A percentile compares a stretch with the other conserved stretches of the same genome.
phyloP scores from a whole-genome alignment of 2,797 vertebrate genomes.

The Brachymystax lenok region DNA sequence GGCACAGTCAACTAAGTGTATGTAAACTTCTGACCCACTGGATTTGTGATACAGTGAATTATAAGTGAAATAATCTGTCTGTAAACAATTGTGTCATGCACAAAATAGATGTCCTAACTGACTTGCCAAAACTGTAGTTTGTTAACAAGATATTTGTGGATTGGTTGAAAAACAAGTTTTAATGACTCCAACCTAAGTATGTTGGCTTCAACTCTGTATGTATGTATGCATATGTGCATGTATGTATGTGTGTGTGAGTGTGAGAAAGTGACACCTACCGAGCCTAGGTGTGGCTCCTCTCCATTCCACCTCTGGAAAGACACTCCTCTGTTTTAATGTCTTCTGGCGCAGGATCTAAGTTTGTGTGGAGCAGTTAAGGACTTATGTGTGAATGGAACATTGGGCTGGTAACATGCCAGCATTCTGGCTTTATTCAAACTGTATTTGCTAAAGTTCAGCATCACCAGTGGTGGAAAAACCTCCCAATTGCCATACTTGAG shows the following conservation, averaged over 20 bases:
- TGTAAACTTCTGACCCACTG: too few relatives aligned
- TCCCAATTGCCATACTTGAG: too few relatives aligned
- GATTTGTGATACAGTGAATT: too few relatives aligned
- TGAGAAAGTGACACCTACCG: background rate
- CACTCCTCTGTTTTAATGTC: background rate
- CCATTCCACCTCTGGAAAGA: constrained; percentile 1
- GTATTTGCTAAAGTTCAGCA: too few relatives aligned
- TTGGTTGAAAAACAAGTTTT: too few relatives aligned
- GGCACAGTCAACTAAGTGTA: too few relatives aligned
- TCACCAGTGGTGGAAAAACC: too few relatives aligned
- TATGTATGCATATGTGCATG: background rate
- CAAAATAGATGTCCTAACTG: too few relatives aligned
- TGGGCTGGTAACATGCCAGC: background rate
- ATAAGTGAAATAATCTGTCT: too few relatives aligned
- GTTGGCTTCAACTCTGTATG: background rate
- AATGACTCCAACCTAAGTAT: background rate
- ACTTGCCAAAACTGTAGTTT: too few relatives aligned
- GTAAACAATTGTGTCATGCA: too few relatives aligned
- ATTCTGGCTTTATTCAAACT: background rate
- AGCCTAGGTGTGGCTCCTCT: constrained; percentile 14
- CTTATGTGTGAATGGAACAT: background rate
- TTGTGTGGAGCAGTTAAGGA: background rate
- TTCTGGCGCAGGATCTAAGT: background rate
- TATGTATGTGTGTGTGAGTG: background rate
- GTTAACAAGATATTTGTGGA: too few relatives aligned